Base-by-base conservation (phyloP, 2,797 vertebrate species). In the Crenuchus spilurus region DNA sequence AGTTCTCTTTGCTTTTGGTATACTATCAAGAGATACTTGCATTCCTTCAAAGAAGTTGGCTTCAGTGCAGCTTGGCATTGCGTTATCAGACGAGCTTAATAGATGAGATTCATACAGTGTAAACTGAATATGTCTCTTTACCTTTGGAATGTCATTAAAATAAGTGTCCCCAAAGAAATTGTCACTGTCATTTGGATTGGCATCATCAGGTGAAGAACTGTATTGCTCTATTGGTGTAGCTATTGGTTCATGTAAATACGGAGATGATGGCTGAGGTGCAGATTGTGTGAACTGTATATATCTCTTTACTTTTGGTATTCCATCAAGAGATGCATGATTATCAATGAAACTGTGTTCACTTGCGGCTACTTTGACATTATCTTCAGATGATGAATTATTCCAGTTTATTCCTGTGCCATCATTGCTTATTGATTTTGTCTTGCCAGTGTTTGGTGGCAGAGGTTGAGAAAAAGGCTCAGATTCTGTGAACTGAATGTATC, bases 1-100 rank as follows among this genome's bases (percentile, higher is more conserved):
- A 46, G 18, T 55, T 75, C 54, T 48, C n/a, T 75, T 75, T 16
- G 75, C 73, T 33, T 75, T 79, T 68, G 65, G 41, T 42, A 76
- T 26, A 55, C 7, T 14, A 6, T 63, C 51, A 62, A 60, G 49
- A 68, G 78, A 44, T 18, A 51, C 37, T 2, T 42, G 1, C 24
- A 49, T 57, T 63, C 41, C 24, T 11, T 44, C 77, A 64, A 77
- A 39, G 57, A 60, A 39, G 24, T 14, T 37, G 18, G 20, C 55
- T 58, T 37, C 14, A 9, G 37, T 37, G 35, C 4, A 51, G 13
- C 11, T 22, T 37, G 9, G 57, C 14, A 7, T 52, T 52, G 48
- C 14, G 31, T 61, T 0, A 7, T 52, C 11, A 42, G 4, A 16
- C 11, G 18, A 13, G 11, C 6, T 18, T 60, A 33, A 60, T 8